phyloP scores from a whole-genome alignment of 2,113 vertebrate species.

The Eclectus roratus region DNA sequence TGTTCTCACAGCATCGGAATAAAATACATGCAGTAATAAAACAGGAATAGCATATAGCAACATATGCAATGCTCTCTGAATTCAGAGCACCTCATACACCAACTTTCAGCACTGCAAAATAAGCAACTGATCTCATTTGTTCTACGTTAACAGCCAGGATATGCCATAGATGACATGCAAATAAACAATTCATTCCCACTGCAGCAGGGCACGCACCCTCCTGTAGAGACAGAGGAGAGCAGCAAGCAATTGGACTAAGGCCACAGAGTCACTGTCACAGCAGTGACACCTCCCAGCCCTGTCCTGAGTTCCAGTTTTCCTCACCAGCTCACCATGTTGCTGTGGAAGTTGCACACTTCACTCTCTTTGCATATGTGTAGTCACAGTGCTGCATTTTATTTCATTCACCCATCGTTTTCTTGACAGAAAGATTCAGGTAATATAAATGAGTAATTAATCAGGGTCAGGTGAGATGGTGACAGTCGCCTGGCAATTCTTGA shows the following conservation, averaged over 20 bases:
- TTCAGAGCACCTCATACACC: not conserved
- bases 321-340: not conserved
- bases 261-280: fast-evolving
- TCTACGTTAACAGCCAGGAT: not conserved
- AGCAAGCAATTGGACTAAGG: not conserved
- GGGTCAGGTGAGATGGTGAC: not conserved
- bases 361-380: not conserved
- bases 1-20: not conserved
- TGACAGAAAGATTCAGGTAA: not conserved
- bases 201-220: not conserved
- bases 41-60: not conserved
- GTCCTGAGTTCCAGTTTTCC: not conserved
- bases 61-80: not conserved
- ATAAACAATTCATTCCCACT: not conserved
- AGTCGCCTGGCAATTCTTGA: not conserved
- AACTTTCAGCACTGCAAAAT: not conserved
- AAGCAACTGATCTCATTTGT: not conserved
- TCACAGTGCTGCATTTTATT: not conserved
- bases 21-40: not conserved
- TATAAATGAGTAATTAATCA: not conserved
- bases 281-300: not conserved
- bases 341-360: not conserved
- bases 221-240: not conserved
- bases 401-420: not conserved
- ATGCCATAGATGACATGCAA: not conserved